These are phyloP conservation scores for Sinonovacula constricta DNA, from an alignment of 1,140 invertebrate species.

Conservation along the genomic window DNA sequence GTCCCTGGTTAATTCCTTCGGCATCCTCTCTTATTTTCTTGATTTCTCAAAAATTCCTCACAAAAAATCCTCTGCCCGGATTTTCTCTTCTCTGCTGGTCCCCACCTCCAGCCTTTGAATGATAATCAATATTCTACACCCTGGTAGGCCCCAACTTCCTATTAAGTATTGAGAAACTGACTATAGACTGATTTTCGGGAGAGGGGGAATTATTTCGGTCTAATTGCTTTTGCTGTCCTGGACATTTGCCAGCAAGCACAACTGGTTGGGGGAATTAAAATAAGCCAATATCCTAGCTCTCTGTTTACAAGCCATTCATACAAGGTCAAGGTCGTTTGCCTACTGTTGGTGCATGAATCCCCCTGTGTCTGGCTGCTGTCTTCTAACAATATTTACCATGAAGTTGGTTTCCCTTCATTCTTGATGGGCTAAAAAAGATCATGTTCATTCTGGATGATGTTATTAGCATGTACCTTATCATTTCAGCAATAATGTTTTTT, in stretches of 20 bases:
- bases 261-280: background rate
- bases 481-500: too few species aligned
- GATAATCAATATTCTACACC: too few species aligned
- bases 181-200: conserved; percentile 50
- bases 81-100: background rate
- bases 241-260: background rate
- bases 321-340: background rate
- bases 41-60: too few species aligned
- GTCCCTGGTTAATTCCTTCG: too few species aligned
- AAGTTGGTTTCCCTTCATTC: too few species aligned
- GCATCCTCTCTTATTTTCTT: too few species aligned
- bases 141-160: conserved; percentile 24
- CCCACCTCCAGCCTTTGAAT: too few species aligned
- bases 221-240: conserved; percentile 27
- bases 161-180: conserved; percentile 38
- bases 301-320: background rate
- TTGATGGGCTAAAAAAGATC: conserved; percentile 31
- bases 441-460: too few species aligned
- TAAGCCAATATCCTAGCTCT: background rate
- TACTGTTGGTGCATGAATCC: too few species aligned
- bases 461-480: too few species aligned
- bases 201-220: conserved; percentile 33
- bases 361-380: too few species aligned
- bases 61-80: background rate
- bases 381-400: too few species aligned